A percentile compares a stretch with the other conserved stretches of the same genome.
Conservation (phyloP, 2,113 vertebrate species). For the Myiagra hebetior region DNA sequence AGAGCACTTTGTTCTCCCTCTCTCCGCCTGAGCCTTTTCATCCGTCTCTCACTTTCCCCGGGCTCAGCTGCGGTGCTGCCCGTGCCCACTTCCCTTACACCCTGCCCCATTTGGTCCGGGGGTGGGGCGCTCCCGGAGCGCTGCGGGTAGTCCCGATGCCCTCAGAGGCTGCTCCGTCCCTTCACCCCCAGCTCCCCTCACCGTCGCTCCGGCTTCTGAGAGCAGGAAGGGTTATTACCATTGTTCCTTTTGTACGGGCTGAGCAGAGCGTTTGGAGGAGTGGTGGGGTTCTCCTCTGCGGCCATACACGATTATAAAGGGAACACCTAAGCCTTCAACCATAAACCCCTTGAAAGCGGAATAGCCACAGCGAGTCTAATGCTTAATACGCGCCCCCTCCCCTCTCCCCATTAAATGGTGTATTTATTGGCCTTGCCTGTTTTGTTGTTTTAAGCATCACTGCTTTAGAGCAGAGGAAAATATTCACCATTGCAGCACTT, state of each 20-base stretch:
- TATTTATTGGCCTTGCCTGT: neutral
- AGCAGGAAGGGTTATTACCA: neutral
- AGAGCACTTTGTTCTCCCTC: neutral
- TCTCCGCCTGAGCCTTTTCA: neutral
- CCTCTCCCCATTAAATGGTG: accelerated
- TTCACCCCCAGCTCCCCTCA: accelerated
- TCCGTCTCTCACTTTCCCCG: neutral
- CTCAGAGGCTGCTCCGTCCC: too few relatives aligned
- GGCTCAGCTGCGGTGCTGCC: neutral
- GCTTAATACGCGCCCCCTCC: neutral
- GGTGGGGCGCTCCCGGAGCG: neutral
- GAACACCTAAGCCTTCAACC: neutral
- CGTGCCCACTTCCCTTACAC: neutral
- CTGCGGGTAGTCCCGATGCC: neutral
- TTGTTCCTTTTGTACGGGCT: accelerated
- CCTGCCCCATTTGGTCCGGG: neutral
- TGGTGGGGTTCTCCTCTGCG: neutral
- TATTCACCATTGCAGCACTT: neutral
- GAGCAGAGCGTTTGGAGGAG: neutral
- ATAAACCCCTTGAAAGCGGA: neutral
- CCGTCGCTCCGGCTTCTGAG: too few relatives aligned
- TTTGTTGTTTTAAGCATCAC: neutral
- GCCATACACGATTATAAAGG: too few relatives aligned
- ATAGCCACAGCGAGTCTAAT: neutral
- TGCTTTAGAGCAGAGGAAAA: neutral